Percentiles rank a stretch among this genome's conserved stretches.
These are phyloP conservation scores for Erpobdella octoculata DNA, from an alignment of 2,888 invertebrate species.

Conservation along the genomic window DNA sequence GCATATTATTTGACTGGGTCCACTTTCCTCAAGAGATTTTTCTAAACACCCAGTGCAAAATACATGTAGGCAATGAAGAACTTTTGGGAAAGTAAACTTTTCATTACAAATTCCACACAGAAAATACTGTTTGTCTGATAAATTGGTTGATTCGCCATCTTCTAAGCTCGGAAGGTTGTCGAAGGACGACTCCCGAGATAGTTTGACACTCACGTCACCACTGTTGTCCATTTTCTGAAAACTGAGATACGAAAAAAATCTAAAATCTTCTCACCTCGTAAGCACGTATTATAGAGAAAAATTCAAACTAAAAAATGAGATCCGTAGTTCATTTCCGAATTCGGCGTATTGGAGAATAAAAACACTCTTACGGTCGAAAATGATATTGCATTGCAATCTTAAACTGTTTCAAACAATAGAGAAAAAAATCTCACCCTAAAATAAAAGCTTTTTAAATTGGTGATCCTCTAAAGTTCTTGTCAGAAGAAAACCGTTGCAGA, in stretches of 20 bases:
- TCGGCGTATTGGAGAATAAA: background rate
- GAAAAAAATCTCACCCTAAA: background rate
- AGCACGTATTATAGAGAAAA: too few relatives aligned
- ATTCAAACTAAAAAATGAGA: too few relatives aligned
- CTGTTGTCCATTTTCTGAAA: conserved; percentile 14
- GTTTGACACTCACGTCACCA: conserved; percentile 13
- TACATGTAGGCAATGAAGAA: conserved; percentile 85
- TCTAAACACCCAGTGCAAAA: conserved; percentile 86
- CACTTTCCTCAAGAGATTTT: conserved; percentile 59
- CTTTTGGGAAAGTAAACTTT: conserved; percentile 71
- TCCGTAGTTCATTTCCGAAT: background rate
- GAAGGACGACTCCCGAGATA: conserved; percentile 1
- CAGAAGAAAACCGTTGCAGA: conserved; percentile 20
- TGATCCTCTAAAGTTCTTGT: conserved; percentile 7
- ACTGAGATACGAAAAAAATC: background rate
- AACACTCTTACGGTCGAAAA: background rate
- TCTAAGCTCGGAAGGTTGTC: conserved; percentile 19
- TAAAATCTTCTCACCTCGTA: background rate
- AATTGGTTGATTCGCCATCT: background rate
- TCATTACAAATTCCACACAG: conserved; percentile 42
- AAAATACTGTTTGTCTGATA: conserved; percentile 16
- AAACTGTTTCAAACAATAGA: background rate
- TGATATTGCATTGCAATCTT: background rate
- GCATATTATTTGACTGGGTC: conserved; percentile 11
- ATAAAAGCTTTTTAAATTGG: background rate